Evolutionary conservation across 2,797 vertebrate species (phyloP).

Genomic region (Falco rusticolus): DNA sequence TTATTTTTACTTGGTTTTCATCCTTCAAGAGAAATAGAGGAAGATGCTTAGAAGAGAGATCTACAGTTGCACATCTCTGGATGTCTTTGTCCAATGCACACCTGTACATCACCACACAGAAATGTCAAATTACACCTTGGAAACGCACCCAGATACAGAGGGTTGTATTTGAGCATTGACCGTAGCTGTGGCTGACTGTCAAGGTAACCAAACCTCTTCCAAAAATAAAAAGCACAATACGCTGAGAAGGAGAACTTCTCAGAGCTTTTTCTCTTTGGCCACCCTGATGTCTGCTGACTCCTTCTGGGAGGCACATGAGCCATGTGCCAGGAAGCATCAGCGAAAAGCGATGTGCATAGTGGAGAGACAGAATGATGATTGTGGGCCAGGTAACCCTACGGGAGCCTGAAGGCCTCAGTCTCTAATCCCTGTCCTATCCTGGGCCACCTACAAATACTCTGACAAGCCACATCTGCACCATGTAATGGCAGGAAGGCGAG

Average conservation of each 20-base stretch:
- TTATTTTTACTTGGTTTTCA: not conserved
- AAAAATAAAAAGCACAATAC: not conserved
- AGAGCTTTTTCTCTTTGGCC: not conserved
- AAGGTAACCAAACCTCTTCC: not conserved
- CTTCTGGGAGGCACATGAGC: not conserved
- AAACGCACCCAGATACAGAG: not conserved
- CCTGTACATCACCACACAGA: not conserved
- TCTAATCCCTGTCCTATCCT: not conserved
- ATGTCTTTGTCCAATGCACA: not conserved
- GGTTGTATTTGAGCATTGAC: not conserved
- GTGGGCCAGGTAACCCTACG: not conserved
- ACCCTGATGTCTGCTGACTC: not conserved
- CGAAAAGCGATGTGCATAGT: fast-evolving
- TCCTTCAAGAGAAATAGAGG: slow-evolving; percentile 3
- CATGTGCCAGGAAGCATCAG: not conserved
- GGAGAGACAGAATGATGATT: not conserved
- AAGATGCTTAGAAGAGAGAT: not conserved
- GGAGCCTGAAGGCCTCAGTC: not conserved
- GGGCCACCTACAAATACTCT: not conserved
- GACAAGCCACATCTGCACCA: no score
- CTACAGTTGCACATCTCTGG: not conserved
- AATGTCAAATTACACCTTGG: not conserved
- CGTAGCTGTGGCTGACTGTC: not conserved
- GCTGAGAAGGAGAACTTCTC: not conserved
- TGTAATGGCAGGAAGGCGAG: not conserved